phyloP scores from a whole-genome alignment of 2,888 invertebrate genomes.

The Leuctra nigra region DNA sequence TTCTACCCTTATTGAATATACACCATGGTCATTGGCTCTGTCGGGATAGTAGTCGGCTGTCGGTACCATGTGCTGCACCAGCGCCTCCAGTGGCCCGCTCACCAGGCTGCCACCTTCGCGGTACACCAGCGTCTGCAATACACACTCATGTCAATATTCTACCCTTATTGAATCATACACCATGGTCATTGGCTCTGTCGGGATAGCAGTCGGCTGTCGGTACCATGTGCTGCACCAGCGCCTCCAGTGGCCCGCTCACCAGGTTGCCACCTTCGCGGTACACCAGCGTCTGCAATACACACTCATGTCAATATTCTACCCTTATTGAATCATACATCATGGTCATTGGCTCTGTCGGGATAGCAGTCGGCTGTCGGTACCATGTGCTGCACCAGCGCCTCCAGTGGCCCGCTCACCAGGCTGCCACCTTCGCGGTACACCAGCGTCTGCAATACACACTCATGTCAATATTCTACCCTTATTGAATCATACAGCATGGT shows the following conservation, averaged over 20 bases:
- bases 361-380: conserved; percentile 85
- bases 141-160: not conserved
- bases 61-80: conserved; percentile 89
- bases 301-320: no score
- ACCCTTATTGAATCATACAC: no score
- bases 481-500: no score
- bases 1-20: no score
- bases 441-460: conserved; percentile 46
- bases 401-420: conserved; percentile 76
- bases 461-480: no score
- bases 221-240: conserved; percentile 84
- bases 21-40: no score
- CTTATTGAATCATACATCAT: no score
- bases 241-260: conserved; percentile 78
- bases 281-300: conserved; percentile 52
- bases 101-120: conserved; percentile 74
- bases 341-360: conserved; percentile 74
- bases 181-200: conserved; percentile 69
- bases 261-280: conserved; percentile 76
- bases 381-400: conserved; percentile 84
- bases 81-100: conserved; percentile 78
- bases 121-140: conserved; percentile 59
- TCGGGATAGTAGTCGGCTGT: conserved; percentile 83
- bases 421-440: conserved; percentile 76
- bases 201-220: conserved; percentile 86